Percentiles rank a stretch among this genome's conserved stretches.
Conservation (phyloP, 2,888 invertebrate species). For the Tyria jacobaeae region DNA sequence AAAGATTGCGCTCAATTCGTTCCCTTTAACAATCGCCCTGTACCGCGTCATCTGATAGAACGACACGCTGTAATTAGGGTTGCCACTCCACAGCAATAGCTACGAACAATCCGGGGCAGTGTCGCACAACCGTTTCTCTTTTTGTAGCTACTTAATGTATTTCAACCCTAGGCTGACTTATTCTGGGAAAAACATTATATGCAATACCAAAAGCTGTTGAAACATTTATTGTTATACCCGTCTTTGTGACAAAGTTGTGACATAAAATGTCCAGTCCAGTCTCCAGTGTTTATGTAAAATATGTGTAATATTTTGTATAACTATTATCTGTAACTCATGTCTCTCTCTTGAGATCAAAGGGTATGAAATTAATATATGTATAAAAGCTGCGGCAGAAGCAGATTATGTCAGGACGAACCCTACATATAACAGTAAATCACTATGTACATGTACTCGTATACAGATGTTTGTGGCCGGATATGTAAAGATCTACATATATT, state of each 20-base stretch:
- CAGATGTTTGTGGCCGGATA: no score
- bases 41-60: conserved; percentile 27
- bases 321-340: no score
- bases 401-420: not conserved
- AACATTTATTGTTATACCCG: conserved; percentile 2
- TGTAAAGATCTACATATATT: no score
- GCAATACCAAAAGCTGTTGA: conserved; percentile 5
- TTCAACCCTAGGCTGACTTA: conserved; percentile 7
- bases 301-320: not conserved
- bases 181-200: conserved; percentile 3
- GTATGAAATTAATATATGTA: not conserved
- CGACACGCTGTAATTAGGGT: conserved; percentile 27
- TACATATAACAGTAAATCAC: not conserved
- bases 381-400: not conserved
- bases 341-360: no score
- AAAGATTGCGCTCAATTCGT: conserved; percentile 22
- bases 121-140: not conserved
- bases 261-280: no score
- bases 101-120: conserved; percentile 1
- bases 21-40: conserved; percentile 20
- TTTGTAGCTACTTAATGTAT: conserved; percentile 15
- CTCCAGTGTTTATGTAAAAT: no score
- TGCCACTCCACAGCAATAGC: conserved; percentile 11
- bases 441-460: not conserved
- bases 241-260: no score